A percentile compares a stretch with the other conserved stretches of the same genome.
phyloP scores from a whole-genome alignment of 2,888 invertebrate species.

The Metopia argyrocephala region DNA sequence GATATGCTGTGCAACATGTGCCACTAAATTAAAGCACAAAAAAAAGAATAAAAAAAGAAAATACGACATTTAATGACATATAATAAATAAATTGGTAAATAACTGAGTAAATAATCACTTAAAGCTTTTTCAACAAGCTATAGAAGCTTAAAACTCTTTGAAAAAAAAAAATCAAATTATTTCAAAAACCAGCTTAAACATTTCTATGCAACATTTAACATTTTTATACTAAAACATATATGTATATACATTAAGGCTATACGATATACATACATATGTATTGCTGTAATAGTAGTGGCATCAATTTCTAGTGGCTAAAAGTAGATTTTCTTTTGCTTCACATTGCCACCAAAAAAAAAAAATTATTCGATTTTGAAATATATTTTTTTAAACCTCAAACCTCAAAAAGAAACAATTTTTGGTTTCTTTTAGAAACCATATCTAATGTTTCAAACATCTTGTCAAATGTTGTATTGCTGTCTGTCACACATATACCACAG shows the following conservation, averaged over 20 bases:
- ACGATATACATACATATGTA: no score
- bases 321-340: conserved; percentile 13
- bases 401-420: conserved; percentile 2
- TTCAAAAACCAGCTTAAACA: conserved; percentile 40
- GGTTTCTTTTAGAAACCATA: conserved; percentile 28
- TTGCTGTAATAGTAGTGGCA: neutral
- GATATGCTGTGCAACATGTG: conserved; percentile 6
- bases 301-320: conserved; percentile 22
- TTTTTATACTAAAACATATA: no score
- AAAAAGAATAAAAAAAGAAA: neutral
- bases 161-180: neutral
- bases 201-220: conserved; percentile 56
- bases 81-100: conserved; percentile 27
- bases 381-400: conserved; percentile 38
- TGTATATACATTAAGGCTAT: no score
- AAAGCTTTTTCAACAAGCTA: neutral
- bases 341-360: conserved; percentile 17
- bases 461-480: conserved; percentile 15
- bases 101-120: neutral
- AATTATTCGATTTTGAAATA: conserved; percentile 34
- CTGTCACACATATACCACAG: neutral
- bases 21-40: neutral
- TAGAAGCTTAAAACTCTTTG: conserved; percentile 9
- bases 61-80: conserved; percentile 16
- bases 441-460: conserved; percentile 20